Conservation (phyloP, 2,888 invertebrate species). For the Listrodromus nycthemerus region DNA sequence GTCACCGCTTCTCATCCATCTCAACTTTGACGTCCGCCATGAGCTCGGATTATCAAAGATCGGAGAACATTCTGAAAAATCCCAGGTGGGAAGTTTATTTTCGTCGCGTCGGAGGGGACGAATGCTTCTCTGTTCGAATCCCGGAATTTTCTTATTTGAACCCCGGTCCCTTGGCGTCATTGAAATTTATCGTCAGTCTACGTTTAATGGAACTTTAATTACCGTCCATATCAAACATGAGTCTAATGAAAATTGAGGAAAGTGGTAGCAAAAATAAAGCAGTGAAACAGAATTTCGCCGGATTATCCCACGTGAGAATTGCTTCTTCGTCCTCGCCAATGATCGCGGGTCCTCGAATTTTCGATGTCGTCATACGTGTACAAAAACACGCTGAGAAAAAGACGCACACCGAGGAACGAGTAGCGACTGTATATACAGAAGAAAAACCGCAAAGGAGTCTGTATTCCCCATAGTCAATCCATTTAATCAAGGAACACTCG, state of each 20-base stretch:
- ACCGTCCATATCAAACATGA: constrained; percentile 26
- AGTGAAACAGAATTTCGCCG: background rate
- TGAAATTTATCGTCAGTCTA: constrained; percentile 32
- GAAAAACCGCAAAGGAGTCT: constrained; percentile 39
- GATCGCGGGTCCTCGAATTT: constrained; percentile 8
- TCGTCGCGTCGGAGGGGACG: background rate
- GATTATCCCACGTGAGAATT: background rate
- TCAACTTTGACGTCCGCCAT: constrained; percentile 3
- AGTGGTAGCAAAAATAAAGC: background rate
- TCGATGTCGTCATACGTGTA: background rate
- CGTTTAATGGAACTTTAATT: constrained; percentile 47
- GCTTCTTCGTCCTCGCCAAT: background rate
- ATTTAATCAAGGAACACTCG: constrained; percentile 52
- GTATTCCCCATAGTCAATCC: constrained; percentile 59
- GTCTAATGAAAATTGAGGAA: constrained; percentile 11
- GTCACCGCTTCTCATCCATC: background rate
- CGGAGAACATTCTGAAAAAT: background rate
- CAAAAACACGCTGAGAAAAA: background rate
- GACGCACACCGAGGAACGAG: background rate
- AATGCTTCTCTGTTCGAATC: background rate
- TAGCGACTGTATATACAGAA: background rate
- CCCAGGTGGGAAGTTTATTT: background rate
- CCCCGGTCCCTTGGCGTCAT: background rate
- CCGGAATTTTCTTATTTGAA: background rate
- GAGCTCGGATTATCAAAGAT: constrained; percentile 17